Conservation (phyloP, 2,888 invertebrate species). For the Schrankia costaestrigalis region DNA sequence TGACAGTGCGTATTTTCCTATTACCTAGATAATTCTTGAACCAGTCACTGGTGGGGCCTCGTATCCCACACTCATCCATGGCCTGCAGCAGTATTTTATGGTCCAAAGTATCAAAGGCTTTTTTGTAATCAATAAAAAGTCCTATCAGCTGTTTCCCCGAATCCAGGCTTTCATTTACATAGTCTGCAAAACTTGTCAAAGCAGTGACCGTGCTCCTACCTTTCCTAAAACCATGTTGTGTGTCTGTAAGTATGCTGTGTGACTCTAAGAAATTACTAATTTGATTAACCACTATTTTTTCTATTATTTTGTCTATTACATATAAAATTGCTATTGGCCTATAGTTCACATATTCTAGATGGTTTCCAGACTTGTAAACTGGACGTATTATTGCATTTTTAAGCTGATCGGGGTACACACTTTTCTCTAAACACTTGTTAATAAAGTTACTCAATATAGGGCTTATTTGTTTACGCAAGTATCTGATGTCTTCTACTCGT, state of each 20-base stretch:
- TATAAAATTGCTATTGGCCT: slow-evolving; percentile 3
- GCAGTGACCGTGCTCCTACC: background rate
- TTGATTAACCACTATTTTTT: slow-evolving; percentile 1
- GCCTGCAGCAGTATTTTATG: no score
- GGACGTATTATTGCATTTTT: slow-evolving; percentile 2
- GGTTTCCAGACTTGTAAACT: slow-evolving; percentile 3
- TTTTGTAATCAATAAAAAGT: no score
- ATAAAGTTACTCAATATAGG: background rate
- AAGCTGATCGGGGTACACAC: background rate
- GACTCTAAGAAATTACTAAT: background rate
- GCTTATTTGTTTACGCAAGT: background rate
- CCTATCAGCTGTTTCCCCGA: no score
- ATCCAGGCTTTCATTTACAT: background rate
- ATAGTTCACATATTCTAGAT: slow-evolving; percentile 2
- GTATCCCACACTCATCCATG: slow-evolving; percentile 6
- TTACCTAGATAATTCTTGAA: slow-evolving; percentile 2
- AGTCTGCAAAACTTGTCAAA: background rate
- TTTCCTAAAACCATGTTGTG: no score
- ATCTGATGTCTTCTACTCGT: background rate
- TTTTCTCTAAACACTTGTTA: background rate
- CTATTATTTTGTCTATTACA: slow-evolving; percentile 1
- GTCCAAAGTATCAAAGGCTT: no score
- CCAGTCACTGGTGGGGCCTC: slow-evolving; percentile 1
- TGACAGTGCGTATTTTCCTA: background rate
- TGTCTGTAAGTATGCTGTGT: background rate